Evolutionary conservation across 64 coral and sea anemone genomes (phyloP), one percentile per base, ranked within the genome.

Genomic region (Catalaphyllia jardinei): DNA sequence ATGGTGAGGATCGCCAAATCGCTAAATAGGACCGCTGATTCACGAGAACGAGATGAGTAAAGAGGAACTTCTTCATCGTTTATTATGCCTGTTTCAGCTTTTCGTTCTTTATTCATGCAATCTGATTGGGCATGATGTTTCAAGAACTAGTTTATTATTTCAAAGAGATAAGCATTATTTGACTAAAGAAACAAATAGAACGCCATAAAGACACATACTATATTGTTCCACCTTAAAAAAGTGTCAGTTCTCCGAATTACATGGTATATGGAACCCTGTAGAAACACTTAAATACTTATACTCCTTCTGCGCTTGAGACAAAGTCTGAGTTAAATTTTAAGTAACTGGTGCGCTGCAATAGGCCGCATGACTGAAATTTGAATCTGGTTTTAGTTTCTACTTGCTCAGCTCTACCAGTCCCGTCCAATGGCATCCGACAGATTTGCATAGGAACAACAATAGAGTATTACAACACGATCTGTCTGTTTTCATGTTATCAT

Each of bases 1-100:
- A 83, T 17, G 65, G 96, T 98, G 86, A 94, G 90, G 15, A 57
- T 46, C 39, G 5, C 6, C 39, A 46, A 46, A 46, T 46, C 39
- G 5, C 6, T 46, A 4, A 46, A 46, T 46, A 46, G 6, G 39
- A 46, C 39, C 4, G 4, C 39, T 46, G 39, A 46, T 4, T 46
- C 39, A 8, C 39, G 39, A 46, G 39, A 46, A 46, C 39, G 39
- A 46, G 6, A 46, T 46, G 39, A 46, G 39, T 46, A 46, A 5
- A 46, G 6, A 46, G 39, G 39, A 46, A 46, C 39, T 46, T 46
- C 6, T 46, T 46, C 39, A 46, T 6, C 39, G 39, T 46, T 46
- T 46, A 8, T 46, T 46, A 46, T 46, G 39, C 39, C 39, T 46
- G 39, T 5, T 46, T 46, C 2, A 6, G 39, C 39, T 46, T 46